phyloP scores from a whole-genome alignment of 2,888 invertebrate species.

The Lasioglossum marginatum region DNA sequence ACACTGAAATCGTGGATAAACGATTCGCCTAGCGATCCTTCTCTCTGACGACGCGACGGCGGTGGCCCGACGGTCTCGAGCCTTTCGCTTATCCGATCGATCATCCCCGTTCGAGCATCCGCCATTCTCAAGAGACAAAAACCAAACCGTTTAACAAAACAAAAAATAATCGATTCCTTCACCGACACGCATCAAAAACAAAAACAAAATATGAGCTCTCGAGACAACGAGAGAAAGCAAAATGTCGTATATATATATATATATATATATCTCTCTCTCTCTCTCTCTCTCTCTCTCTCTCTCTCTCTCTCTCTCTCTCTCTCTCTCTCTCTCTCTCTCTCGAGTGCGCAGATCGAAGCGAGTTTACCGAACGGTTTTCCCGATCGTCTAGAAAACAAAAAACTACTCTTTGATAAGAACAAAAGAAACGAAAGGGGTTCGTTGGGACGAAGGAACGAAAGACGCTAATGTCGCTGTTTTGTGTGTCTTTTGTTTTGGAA shows the following conservation, averaged over 20 bases:
- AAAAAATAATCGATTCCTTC: neutral
- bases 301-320: neutral
- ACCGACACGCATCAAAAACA: neutral
- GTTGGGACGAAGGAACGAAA: neutral
- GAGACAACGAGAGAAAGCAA: neutral
- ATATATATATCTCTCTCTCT: no score
- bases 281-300: neutral
- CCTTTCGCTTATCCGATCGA: constrained; percentile 24
- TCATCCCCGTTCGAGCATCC: neutral
- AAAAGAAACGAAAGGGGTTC: neutral
- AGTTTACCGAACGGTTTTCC: neutral
- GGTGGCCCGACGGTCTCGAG: constrained; percentile 22
- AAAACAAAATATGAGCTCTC: neutral
- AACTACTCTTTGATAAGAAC: neutral
- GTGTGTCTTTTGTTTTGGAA: constrained; percentile 82
- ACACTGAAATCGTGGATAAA: constrained; percentile 62
- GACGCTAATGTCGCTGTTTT: constrained; percentile 80
- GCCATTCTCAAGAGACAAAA: constrained; percentile 3
- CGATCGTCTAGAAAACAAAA: neutral
- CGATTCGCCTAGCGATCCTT: constrained; percentile 61
- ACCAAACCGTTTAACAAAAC: neutral
- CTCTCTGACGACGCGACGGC: constrained; percentile 56
- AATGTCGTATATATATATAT: no score
- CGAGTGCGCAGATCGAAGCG: neutral
- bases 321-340: neutral